Evolutionary conservation across 2,888 invertebrate genomes (phyloP).

Genomic region (Drosophila flavopinicola): DNA sequence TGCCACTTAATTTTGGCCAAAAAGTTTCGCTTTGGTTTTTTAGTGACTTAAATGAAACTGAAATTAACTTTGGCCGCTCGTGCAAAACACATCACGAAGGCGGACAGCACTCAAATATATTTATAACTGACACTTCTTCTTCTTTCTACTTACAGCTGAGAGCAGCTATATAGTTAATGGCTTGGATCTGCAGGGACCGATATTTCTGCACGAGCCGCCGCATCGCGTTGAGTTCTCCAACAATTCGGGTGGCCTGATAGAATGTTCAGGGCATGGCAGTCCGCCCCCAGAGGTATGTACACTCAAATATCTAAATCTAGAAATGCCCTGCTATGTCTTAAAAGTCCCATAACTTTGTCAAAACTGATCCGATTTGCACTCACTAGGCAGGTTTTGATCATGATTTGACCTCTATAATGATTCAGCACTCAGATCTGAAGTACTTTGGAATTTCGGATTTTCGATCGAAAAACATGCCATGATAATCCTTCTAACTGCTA

Average conservation of each 20-base stretch:
- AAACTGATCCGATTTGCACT: too few species aligned
- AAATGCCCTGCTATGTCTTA: too few species aligned
- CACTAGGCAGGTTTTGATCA: too few species aligned
- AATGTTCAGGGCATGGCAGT: constrained; percentile 88
- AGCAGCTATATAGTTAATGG: constrained; percentile 78
- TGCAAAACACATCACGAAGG: constrained; percentile 28
- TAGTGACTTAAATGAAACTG: constrained; percentile 67
- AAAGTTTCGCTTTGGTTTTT: constrained; percentile 53
- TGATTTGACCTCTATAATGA: too few species aligned
- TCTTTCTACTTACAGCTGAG: constrained; percentile 52
- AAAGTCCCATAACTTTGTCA: too few species aligned
- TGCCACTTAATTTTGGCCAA: constrained; percentile 62
- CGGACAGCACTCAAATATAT: constrained; percentile 38
- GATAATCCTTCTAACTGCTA: too few species aligned
- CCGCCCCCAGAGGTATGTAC: constrained; percentile 88
- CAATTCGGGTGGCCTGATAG: constrained; percentile 89
- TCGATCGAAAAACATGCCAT: too few species aligned
- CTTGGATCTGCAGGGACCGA: constrained; percentile 89
- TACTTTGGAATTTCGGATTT: too few species aligned
- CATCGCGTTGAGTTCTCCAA: constrained; percentile 91
- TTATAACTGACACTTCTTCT: not conserved
- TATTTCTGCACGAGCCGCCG: constrained; percentile 89
- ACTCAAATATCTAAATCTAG: too few species aligned
- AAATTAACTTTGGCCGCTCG: constrained; percentile 72
- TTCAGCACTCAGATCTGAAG: too few species aligned